Base-by-base conservation (phyloP, 2,113 vertebrate species). In the Hystrix cristata region DNA sequence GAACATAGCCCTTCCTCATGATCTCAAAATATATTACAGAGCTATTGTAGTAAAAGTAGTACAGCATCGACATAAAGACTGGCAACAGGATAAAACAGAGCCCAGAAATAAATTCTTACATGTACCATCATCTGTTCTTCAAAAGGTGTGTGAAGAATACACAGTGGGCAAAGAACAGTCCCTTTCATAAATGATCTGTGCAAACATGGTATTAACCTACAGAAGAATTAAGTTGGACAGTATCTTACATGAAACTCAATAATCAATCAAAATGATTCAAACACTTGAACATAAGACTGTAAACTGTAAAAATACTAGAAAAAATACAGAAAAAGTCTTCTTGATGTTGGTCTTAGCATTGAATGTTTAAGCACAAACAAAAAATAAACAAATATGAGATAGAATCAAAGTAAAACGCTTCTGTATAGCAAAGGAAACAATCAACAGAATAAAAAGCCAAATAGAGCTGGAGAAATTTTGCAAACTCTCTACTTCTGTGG, bases 21-120 rank as follows among this genome's bases (percentile, higher is more conserved):
- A 81, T 57, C n/a, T 91, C 34, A 91, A 86, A 91, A 72, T 71
- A 79, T 31, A n/a, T 48, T 85, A 76, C 25, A 76, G 10, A 90
- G 3, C 14, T 14, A 11, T 71, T 65, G 21, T 62, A 62, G 65
- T 53, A 43, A 87, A 64, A 65, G 21, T 7, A 64, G 4, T 19
- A 55, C 0, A 62, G 34, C 51, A 43, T 1, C 71, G 23, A 15
- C 55, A 53, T 53, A 55, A 55, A 48, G 21, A 53, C 6, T 31
- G 46, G 21, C 31, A 25, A 59, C 10, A 80, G 27, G 5, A 57
- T 11, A 69, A n/a, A 69, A 59, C 21, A 48, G 3, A 67, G 3
- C 29, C 38, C 29, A 67, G 48, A 93, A 86, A 55, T 65, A 78
- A 57, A 57, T 64, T 23, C 1, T 60, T 43, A 83, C 0, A 1